These are phyloP conservation scores for Micromesistius poutassou DNA, from an alignment of 2,797 vertebrate species.

Conservation along the genomic window DNA sequence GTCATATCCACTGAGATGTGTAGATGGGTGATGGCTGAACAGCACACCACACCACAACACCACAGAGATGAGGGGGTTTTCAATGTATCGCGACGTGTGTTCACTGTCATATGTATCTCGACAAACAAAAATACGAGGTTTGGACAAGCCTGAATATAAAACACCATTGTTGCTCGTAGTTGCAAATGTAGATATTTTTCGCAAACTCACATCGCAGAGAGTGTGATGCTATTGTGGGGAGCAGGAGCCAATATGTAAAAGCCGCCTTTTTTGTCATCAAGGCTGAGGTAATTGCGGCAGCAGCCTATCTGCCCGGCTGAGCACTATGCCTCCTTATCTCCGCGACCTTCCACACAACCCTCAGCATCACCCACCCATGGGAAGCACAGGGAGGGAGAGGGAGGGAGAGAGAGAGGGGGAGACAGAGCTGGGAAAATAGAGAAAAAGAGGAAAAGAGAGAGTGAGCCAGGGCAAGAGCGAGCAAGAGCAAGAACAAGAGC, in stretches of 20 bases:
- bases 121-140: not conserved
- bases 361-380: conserved; percentile 33
- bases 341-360: conserved; percentile 61
- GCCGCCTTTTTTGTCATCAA: conserved; percentile 42
- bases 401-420: not conserved
- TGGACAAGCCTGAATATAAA: too few relatives aligned
- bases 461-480: not conserved
- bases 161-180: too few relatives aligned
- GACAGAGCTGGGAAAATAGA: not conserved
- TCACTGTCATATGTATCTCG: not conserved
- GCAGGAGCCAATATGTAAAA: conserved; percentile 47
- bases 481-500: not conserved
- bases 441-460: not conserved
- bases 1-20: too few relatives aligned
- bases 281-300: conserved; percentile 48
- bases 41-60: too few relatives aligned
- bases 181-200: not conserved
- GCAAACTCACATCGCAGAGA: not conserved
- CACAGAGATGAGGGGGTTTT: not conserved
- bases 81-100: not conserved
- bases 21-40: too few relatives aligned
- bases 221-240: not conserved
- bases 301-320: conserved; percentile 49
- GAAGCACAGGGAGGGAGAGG: conserved; percentile 8
- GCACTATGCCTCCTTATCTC: conserved; percentile 60